Conservation (phyloP, 1,140 invertebrate genomes). For the Zaprionus ornatus region DNA sequence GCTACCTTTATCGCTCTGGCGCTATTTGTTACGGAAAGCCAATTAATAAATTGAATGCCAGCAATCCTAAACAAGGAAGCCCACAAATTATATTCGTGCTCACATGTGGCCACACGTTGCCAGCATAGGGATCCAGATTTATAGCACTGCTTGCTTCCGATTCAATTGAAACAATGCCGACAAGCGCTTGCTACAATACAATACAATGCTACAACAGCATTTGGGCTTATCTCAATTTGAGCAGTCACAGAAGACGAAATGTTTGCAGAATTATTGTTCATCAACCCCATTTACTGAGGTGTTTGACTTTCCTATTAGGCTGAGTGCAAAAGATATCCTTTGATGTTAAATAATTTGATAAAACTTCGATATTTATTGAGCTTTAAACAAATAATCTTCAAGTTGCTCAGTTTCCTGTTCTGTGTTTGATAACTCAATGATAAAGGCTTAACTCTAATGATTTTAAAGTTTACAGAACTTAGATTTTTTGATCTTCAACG, state of each 20-base stretch:
- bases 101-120: conserved; percentile 17
- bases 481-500: too few species aligned
- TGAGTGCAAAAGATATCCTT: too few species aligned
- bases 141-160: not conserved
- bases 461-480: too few species aligned
- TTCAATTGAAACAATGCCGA: conserved; percentile 3
- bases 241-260: not conserved
- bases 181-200: not conserved
- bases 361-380: too few species aligned
- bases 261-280: too few species aligned
- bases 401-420: too few species aligned
- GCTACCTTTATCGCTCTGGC: not conserved
- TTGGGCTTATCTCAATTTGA: not conserved
- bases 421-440: too few species aligned
- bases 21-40: conserved; percentile 9
- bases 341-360: too few species aligned
- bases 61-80: conserved; percentile 15
- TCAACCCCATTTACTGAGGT: too few species aligned
- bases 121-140: conserved; percentile 20
- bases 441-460: too few species aligned
- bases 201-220: not conserved
- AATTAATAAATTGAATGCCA: conserved; percentile 49
- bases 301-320: too few species aligned
- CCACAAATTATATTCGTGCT: conserved; percentile 35
- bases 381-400: too few species aligned